Base-by-base conservation (phyloP, 2,797 vertebrate species). In the Chelidonichthys spinosus region DNA sequence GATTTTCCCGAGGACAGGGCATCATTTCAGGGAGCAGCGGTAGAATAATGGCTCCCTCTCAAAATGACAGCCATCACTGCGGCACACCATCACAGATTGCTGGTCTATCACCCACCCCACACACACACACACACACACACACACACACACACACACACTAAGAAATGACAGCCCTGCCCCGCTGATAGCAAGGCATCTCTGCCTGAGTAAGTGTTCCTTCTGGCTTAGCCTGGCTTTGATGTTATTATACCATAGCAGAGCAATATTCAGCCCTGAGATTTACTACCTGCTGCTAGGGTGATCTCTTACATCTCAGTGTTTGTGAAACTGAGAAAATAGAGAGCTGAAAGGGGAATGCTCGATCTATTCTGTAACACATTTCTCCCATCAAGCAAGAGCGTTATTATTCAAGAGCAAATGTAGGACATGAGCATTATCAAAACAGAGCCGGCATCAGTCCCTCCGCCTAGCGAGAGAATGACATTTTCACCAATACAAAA, bases 11-110 rank as follows among this genome's bases (percentile, higher is more conserved):
- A 85, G 92, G 87, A 92, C 72, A 87, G 89, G 85, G 88, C 85
- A 89, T 92, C 85, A 89, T 93, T 92, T 92, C 90, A 89, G 84
- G 82, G 85, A 89, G 90, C 89, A 75, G 85, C 85, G 14, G 78
- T 69, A 67, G 86, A 92, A 89, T 91, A 92, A 93, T 90, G 73
- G 90, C 88, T 90, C 78, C 75, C 82, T 86, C 89, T 89, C 84
- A 86, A 88, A 91, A 87, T 92, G 90, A 92, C 92, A 93, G 91
- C 86, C 87, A 72, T 90, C 72, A 72, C 82, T 54, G 89, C 75
- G 46, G 87, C 84, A 71, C 86, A 86, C 62, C 90, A 90, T 91
- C 91, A 87, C 89, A 92, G 88, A 92, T 88, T 91, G 91, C 90
- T 67, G 85, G 83, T 93, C 88, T 85, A 89, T 90, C 91, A 90